Evolutionary conservation across 2,888 invertebrate species (phyloP).

Genomic region (Pristionchus maxplancki): DNA sequence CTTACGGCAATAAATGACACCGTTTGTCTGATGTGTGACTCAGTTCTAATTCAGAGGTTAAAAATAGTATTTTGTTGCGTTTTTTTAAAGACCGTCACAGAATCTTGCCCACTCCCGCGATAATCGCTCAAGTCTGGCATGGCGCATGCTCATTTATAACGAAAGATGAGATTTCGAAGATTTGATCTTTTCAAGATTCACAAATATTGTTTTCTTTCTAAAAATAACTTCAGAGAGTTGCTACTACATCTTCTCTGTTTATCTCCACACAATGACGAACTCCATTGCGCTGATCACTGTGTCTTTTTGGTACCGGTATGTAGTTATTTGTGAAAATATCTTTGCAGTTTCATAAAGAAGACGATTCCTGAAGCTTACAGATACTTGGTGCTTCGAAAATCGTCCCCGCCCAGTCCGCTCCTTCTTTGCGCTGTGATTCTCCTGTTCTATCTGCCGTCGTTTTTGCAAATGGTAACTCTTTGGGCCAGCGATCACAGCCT

Average conservation of each 20-base stretch:
- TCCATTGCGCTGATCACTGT: not conserved
- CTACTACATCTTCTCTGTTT: not conserved
- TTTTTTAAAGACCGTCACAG: not conserved
- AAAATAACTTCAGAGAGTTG: not conserved
- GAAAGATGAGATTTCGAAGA: not conserved
- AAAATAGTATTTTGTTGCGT: no score
- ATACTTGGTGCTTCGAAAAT: not conserved
- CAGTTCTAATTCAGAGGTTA: no score
- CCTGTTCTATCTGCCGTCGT: not conserved
- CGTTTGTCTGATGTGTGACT: not conserved
- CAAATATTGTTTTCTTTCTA: no score
- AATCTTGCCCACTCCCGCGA: not conserved
- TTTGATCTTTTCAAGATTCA: no score
- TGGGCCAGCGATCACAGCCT: no score
- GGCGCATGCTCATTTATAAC: not conserved
- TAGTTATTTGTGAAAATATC: not conserved
- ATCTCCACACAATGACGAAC: not conserved
- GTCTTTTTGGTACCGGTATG: not conserved
- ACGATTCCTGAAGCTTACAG: not conserved
- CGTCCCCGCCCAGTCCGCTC: not conserved
- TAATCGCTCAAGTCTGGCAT: conserved; percentile 24
- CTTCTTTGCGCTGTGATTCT: not conserved
- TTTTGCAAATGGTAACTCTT: not conserved
- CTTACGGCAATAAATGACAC: not conserved
- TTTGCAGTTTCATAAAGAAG: no score